A percentile compares a stretch with the other conserved stretches of the same genome.
Conservation (phyloP, 2,888 invertebrate genomes). For the Chymomyza caudatula region DNA sequence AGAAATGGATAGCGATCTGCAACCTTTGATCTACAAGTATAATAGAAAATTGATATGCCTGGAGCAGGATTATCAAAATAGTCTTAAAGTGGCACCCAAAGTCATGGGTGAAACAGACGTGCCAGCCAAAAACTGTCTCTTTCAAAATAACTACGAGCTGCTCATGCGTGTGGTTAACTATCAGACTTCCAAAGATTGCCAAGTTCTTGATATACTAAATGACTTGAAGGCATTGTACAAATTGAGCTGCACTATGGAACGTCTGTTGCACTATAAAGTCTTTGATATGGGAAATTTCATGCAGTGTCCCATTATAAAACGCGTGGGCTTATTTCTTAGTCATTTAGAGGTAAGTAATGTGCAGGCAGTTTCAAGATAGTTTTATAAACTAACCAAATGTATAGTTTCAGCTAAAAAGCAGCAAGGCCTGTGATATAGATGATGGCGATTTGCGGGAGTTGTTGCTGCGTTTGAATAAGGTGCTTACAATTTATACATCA, state of each 20-base stretch:
- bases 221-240: constrained; percentile 61
- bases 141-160: constrained; percentile 71
- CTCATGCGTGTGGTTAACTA: constrained; percentile 72
- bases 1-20: constrained; percentile 7
- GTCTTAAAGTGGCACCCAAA: background rate
- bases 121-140: constrained; percentile 59
- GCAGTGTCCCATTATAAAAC: constrained; percentile 72
- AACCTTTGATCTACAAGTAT: constrained; percentile 66
- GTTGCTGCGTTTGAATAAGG: constrained; percentile 49
- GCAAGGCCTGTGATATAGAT: constrained; percentile 38
- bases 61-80: constrained; percentile 35
- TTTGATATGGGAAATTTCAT: constrained; percentile 51
- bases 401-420: constrained; percentile 69
- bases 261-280: constrained; percentile 64
- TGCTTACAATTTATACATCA: constrained; percentile 58
- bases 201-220: constrained; percentile 43
- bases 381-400: background rate
- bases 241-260: constrained; percentile 57
- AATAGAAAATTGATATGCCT: constrained; percentile 66
- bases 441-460: constrained; percentile 59
- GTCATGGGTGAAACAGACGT: background rate
- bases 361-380: too few relatives aligned
- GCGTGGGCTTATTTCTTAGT: constrained; percentile 73
- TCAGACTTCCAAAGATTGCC: constrained; percentile 48
- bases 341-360: constrained; percentile 65